Evolutionary conservation across 1,140 invertebrate species (phyloP).

Genomic region (Chymomyza costata): DNA sequence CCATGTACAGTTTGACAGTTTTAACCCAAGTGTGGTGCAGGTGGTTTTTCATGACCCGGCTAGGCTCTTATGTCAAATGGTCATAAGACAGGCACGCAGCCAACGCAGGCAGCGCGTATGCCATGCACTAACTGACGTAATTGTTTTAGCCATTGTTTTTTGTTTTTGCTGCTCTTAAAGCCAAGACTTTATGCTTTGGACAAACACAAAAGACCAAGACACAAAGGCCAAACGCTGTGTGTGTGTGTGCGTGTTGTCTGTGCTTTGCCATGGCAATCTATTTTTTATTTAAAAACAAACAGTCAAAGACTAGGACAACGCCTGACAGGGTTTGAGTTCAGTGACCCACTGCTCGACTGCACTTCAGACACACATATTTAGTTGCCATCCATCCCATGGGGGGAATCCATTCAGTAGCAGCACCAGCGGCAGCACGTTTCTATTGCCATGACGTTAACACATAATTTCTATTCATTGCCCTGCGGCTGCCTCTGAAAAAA

Average conservation of each 20-base stretch:
- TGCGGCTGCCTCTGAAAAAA: neutral
- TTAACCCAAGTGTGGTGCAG: neutral
- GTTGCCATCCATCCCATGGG: neutral
- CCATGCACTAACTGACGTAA: neutral
- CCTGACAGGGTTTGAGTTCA: slow-evolving; percentile 29
- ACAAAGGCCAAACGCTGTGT: neutral
- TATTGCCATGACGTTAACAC: slow-evolving; percentile 13
- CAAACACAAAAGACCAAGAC: neutral
- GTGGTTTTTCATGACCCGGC: neutral
- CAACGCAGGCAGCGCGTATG: neutral
- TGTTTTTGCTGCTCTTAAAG: neutral
- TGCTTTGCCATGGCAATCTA: neutral
- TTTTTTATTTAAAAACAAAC: neutral
- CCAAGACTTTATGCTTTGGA: neutral
- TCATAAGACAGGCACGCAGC: neutral
- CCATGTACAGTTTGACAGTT: too few species aligned
- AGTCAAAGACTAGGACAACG: neutral
- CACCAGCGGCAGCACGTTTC: too few species aligned
- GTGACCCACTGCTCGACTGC: slow-evolving; percentile 40
- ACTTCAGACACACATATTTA: slow-evolving; percentile 14
- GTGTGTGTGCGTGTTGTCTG: neutral
- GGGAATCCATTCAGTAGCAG: too few species aligned
- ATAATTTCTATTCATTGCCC: slow-evolving; percentile 4
- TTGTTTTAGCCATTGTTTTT: neutral
- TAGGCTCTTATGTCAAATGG: neutral